phyloP scores from a whole-genome alignment of 2,888 invertebrate species.

The Leucophenga maculata region DNA sequence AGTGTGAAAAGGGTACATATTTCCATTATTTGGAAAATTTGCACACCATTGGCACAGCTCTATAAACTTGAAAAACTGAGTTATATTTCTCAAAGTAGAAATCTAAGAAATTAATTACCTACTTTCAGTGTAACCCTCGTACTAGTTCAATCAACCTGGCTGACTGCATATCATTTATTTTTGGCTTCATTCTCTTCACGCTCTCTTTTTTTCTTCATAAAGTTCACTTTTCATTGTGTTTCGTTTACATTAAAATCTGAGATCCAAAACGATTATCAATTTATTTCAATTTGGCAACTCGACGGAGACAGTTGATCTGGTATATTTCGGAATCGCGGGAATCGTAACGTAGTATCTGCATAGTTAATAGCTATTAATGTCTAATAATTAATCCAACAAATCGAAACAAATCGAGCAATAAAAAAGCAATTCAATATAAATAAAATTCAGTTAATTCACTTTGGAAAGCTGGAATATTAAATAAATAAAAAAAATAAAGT shows the following conservation, averaged over 20 bases:
- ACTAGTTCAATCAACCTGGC: background rate
- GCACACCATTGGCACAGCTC: too few relatives aligned
- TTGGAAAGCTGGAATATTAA: constrained; percentile 25
- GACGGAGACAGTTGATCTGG: constrained; percentile 45
- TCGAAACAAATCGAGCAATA: background rate
- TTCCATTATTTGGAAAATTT: too few relatives aligned
- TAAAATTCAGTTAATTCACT: constrained; percentile 3
- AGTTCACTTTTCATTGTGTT: background rate
- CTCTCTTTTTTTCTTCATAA: constrained; percentile 11
- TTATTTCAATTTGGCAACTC: constrained; percentile 62
- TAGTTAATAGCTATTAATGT: background rate
- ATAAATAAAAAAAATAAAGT: constrained; percentile 8
- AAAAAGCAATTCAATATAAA: background rate
- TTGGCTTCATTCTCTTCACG: constrained; percentile 29
- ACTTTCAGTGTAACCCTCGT: too few relatives aligned
- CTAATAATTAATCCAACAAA: background rate
- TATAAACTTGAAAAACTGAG: too few relatives aligned
- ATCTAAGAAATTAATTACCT: too few relatives aligned
- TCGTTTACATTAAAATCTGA: constrained; percentile 12
- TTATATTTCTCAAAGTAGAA: too few relatives aligned
- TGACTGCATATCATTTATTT: constrained; percentile 3
- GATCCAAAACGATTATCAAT: constrained; percentile 45
- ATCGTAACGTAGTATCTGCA: background rate
- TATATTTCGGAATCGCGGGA: background rate
- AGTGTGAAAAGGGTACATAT: too few relatives aligned